Evolutionary conservation across 2,797 vertebrate species (phyloP).

Genomic region (Astyanax mexicanus): DNA sequence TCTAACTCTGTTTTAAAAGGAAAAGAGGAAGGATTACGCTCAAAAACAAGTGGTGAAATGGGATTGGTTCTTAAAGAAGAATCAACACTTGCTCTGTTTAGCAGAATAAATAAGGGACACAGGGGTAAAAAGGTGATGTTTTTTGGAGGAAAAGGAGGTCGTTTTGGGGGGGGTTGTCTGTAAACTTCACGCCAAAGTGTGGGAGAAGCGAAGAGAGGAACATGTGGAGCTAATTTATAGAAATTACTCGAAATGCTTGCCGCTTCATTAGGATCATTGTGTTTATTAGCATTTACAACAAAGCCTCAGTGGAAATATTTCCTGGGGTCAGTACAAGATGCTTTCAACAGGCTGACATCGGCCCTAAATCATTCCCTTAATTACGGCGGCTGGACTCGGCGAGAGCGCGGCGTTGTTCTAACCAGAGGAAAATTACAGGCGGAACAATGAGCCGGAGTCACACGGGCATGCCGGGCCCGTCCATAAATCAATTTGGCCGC

Average conservation of each 20-base stretch:
- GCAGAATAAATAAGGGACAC: neutral
- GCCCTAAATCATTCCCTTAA: slow-evolving; percentile 21
- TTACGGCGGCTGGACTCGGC: slow-evolving; percentile 13
- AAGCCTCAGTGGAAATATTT: slow-evolving; percentile 51
- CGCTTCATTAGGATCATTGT: slow-evolving; percentile 73
- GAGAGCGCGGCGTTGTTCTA: slow-evolving; percentile 26
- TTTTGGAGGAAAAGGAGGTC: neutral
- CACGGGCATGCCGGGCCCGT: neutral
- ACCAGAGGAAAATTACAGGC: slow-evolving; percentile 18
- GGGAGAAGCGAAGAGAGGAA: slow-evolving; percentile 39
- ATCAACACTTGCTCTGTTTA: too few relatives aligned
- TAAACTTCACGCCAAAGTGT: neutral
- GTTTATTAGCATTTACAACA: slow-evolving; percentile 69
- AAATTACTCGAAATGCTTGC: slow-evolving; percentile 69
- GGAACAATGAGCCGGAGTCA: slow-evolving; percentile 23
- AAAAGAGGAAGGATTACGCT: too few relatives aligned
- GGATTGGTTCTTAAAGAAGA: too few relatives aligned
- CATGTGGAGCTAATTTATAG: slow-evolving; percentile 77
- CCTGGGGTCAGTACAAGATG: slow-evolving; percentile 48
- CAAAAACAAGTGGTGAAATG: too few relatives aligned
- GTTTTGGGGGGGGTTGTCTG: slow-evolving; percentile 6
- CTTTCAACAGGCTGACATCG: slow-evolving; percentile 12
- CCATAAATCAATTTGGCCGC: slow-evolving; percentile 15
- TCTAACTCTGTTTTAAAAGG: too few relatives aligned
- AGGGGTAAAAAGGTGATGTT: neutral